These are phyloP conservation scores for Apodemia hepburni DNA, from an alignment of 2,888 invertebrate species.

Conservation along the genomic window DNA sequence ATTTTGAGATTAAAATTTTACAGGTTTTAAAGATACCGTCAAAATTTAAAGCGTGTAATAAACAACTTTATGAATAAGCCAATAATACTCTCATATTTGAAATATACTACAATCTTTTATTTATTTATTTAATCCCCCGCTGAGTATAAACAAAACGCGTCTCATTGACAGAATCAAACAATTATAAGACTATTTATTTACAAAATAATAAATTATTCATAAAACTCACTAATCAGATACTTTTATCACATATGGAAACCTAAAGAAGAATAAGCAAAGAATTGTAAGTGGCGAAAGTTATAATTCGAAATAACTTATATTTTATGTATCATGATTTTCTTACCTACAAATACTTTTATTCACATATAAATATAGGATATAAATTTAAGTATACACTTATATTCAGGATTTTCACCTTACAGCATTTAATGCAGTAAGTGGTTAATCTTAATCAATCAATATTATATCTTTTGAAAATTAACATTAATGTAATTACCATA, in stretches of 20 bases:
- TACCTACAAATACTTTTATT: constrained; percentile 8
- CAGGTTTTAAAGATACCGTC: too few species aligned
- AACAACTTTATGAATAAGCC: too few species aligned
- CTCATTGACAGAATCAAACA: background rate
- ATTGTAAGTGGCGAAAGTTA: background rate
- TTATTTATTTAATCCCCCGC: background rate
- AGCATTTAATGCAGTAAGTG: constrained; percentile 6
- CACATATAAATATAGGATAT: constrained; percentile 8
- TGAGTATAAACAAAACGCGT: background rate
- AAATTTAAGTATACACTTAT: background rate
- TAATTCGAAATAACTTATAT: background rate
- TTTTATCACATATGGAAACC: constrained; percentile 24
- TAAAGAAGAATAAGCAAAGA: constrained; percentile 2
- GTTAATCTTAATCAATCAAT: background rate
- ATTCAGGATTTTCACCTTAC: background rate
- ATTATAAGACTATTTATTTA: constrained; percentile 6
- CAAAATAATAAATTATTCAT: constrained; percentile 2
- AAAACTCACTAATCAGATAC: constrained; percentile 20
- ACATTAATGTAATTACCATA: background rate
- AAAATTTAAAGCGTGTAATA: too few species aligned
- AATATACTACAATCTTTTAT: background rate
- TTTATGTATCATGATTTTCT: constrained; percentile 1
- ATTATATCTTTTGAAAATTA: background rate
- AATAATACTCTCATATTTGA: background rate
- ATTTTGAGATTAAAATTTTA: too few species aligned